Base-by-base conservation (phyloP, 2,797 vertebrate genomes). In the Sandelia bainsii region DNA sequence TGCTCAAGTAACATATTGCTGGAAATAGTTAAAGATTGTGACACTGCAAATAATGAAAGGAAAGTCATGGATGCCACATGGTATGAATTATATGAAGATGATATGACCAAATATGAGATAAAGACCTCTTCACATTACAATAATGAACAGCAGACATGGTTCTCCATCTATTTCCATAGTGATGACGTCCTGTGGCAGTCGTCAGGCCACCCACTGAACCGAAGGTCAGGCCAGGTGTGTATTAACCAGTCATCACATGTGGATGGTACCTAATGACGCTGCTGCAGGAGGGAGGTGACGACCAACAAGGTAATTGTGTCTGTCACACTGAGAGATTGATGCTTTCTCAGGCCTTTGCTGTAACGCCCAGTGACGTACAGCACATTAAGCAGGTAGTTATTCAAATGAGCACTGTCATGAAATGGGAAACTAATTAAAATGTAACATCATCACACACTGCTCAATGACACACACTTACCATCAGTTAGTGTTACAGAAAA, bases 251-350 rank as follows among this genome's bases (percentile, higher is more conserved):
- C 85, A 83, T 85, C 75, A 57, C 57, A 59, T 10, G 6, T 52
- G 49, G 37, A 63, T 59, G 57, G 40, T 59, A 34, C 67, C 51
- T 69, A 72, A 85, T 87, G 75, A 84, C 13, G 59, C 76, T 37
- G 64, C 25, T 49, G 72, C 20, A 60, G 74, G 75, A 79, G 71
- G 69, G 56, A 75, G 20, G 69, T 74, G 88, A 87, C 0, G 80
- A 91, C 20, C 0, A 79, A 90, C 52, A 49, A 46, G 58, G 52
- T 86, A 74, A 89, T 90, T 66, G 34, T 59, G 59, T 83, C 83
- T 77, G 77, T 84, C 83, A 75, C 62, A 64, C 34, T 12, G 46
- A 56, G 50, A 65, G 50, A 63, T 66, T 34, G 9, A 0, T 57
- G 13, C 52, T 11, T 44, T 70, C 23, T 63, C 50, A 37, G 50